phyloP scores from a whole-genome alignment of 2,888 invertebrate genomes.

The Xestia c-nigrum region DNA sequence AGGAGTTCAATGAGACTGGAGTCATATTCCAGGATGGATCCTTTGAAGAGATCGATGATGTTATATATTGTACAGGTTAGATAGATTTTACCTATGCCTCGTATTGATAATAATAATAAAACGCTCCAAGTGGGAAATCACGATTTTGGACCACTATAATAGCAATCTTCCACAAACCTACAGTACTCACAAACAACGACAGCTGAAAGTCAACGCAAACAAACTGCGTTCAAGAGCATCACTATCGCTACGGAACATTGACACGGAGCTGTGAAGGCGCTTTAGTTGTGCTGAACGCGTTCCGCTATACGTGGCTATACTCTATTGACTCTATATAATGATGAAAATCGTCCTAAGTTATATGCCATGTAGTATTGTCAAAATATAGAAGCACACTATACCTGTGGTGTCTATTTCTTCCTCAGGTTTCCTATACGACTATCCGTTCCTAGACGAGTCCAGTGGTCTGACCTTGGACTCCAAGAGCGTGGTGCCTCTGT shows the following conservation, averaged over 20 bases:
- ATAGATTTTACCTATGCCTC: neutral
- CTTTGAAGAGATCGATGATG: constrained; percentile 91
- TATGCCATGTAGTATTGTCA: neutral
- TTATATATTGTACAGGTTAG: constrained; percentile 93
- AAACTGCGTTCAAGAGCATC: neutral
- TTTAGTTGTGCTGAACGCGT: neutral
- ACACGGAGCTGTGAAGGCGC: neutral
- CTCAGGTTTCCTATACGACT: constrained; percentile 93
- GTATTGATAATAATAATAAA: neutral
- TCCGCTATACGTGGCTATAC: no score
- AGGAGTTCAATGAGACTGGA: constrained; percentile 86
- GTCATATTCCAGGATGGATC: constrained; percentile 91
- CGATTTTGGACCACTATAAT: neutral
- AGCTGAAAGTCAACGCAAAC: neutral
- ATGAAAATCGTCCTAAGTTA: neutral
- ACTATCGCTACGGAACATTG: neutral
- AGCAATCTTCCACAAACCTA: neutral
- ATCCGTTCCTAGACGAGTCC: constrained; percentile 92
- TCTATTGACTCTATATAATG: no score
- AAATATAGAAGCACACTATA: neutral
- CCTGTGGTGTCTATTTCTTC: neutral
- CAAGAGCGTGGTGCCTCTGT: constrained; percentile 92
- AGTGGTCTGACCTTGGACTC: constrained; percentile 91
- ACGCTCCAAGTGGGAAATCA: neutral
- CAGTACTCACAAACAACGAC: neutral